Conservation (phyloP, 1,140 invertebrate species). For the Lepeophtheirus salmonis region DNA sequence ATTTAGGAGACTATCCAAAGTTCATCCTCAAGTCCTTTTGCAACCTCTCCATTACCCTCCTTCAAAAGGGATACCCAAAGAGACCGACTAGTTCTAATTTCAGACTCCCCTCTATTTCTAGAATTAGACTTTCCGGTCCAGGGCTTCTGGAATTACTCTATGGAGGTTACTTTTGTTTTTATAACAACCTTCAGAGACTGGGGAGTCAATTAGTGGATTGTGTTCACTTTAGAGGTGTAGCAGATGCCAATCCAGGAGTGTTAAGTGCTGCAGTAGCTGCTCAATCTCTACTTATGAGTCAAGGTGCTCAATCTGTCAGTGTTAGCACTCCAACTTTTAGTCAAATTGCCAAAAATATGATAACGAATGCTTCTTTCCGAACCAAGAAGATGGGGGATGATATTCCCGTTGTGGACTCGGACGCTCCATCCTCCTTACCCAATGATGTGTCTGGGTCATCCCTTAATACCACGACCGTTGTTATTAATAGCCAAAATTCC, state of each 20-base stretch:
- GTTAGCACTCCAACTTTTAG: neutral
- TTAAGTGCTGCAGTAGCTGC: neutral
- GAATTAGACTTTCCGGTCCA: neutral
- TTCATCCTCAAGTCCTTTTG: neutral
- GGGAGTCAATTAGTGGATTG: constrained; percentile 1
- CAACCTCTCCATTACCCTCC: neutral
- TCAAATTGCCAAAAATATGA: constrained; percentile 15
- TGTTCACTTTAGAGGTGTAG: neutral
- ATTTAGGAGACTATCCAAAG: neutral
- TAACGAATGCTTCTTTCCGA: constrained; percentile 16
- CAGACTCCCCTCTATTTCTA: neutral
- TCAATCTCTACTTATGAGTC: neutral
- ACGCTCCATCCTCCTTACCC: neutral
- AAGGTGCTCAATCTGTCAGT: neutral
- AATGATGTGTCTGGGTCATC: too few relatives aligned
- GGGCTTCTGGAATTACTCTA: neutral
- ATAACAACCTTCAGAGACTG: constrained; percentile 3
- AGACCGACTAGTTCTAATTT: neutral
- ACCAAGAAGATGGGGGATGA: constrained; percentile 14
- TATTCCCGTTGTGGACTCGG: constrained; percentile 2
- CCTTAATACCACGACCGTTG: too few relatives aligned
- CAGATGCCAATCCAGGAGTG: neutral
- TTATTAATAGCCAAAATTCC: too few relatives aligned
- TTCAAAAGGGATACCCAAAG: neutral
- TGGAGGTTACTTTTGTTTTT: constrained; percentile 4